Evolutionary conservation across 2,888 invertebrate species (phyloP), one percentile per base, ranked within the genome.

Genomic region (Sympetrum striolatum): DNA sequence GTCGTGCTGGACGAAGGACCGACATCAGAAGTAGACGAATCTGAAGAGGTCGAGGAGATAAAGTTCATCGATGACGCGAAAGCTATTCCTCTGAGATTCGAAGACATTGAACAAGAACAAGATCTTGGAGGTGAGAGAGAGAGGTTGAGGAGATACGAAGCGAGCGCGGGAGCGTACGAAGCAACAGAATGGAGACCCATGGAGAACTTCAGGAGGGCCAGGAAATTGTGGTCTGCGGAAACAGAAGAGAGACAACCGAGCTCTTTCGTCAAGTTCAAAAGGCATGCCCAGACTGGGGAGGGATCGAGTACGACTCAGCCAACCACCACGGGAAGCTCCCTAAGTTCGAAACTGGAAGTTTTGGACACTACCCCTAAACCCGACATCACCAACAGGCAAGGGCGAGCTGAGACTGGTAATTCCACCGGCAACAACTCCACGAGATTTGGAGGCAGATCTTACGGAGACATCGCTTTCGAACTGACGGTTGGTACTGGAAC

Each of bases 381-480:
- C 1, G 60, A 37, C n/a, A 31, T n/a, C 25, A 60, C 37, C 5
- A 64, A 37, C 86, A 58, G 86, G 37, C 86, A 86, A 37, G 86
- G 86, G 2, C 86, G 86, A 2, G 60, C 58, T 37, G 86, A 86
- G 25, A 25, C 37, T 12, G 35, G 18, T 12, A 86, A 60, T n/a
- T 37, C 60, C 3, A 64, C 86, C 0, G 31, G 73, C 0, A 73
- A 14, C 73, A 37, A 35, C 60, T 8, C n/a, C 22, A 86, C 35
- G 39, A 31, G 58, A 22, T 31, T 35, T 31, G 60, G 86, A 35
- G 86, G 86, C n/a, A 86, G 37, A 58, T 15, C 60, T 10, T 86
- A 86, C 64, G 86, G 86, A 8, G 86, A 86, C n/a, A 37, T 86
- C 2, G 86, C 86, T 18, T 86, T 86, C 86, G 86, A 86, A 35